phyloP scores from a whole-genome alignment of 2,888 invertebrate genomes.

The Galeopsomyia nigrocyanea region DNA sequence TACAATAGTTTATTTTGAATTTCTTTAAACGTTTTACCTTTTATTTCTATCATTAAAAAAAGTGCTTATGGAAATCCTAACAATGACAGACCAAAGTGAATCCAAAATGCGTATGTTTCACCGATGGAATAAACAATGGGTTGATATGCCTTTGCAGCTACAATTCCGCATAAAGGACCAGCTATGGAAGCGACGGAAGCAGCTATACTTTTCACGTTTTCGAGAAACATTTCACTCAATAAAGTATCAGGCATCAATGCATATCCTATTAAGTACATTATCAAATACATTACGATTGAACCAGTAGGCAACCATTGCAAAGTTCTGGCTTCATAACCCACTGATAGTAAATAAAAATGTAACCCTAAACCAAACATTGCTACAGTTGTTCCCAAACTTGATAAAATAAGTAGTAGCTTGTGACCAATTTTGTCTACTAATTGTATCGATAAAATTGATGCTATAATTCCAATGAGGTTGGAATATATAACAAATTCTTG shows the following conservation, averaged over 20 bases:
- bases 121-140: slow-evolving; percentile 42
- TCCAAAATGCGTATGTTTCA: slow-evolving; percentile 43
- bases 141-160: slow-evolving; percentile 47
- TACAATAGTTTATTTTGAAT: slow-evolving; percentile 61
- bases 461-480: slow-evolving; percentile 43
- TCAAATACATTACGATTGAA: slow-evolving; percentile 50
- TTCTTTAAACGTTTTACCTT: slow-evolving; percentile 59
- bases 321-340: slow-evolving; percentile 41
- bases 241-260: slow-evolving; percentile 46
- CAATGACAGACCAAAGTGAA: neutral
- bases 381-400: slow-evolving; percentile 47
- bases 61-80: neutral
- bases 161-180: slow-evolving; percentile 45
- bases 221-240: slow-evolving; percentile 50
- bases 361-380: slow-evolving; percentile 53
- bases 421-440: slow-evolving; percentile 51
- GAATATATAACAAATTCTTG: slow-evolving; percentile 52
- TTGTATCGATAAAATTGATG: slow-evolving; percentile 21
- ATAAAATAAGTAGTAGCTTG: slow-evolving; percentile 41
- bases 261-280: slow-evolving; percentile 34
- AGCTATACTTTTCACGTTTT: slow-evolving; percentile 48
- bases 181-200: slow-evolving; percentile 43
- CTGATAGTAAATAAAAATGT: slow-evolving; percentile 53
- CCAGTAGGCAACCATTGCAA: slow-evolving; percentile 55
- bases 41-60: slow-evolving; percentile 60